Base-by-base conservation (phyloP, 1,140 invertebrate genomes). In the Bombus cullumanus region DNA sequence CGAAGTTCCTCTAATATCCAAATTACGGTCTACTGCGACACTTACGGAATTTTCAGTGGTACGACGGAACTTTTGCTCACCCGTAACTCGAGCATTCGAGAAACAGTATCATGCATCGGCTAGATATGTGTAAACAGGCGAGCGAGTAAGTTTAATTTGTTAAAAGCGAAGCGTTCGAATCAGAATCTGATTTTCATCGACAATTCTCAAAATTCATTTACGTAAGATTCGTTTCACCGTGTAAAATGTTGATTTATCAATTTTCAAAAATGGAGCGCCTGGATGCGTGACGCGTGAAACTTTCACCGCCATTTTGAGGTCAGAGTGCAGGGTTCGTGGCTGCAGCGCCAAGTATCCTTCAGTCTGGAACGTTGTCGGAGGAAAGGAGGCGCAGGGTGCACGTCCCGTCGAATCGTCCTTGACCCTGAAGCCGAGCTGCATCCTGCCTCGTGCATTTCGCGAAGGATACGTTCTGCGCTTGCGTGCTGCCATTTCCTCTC, bases 381-480 rank as follows among this genome's bases (percentile, higher is more conserved):
- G 31, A 87, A 81, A 88, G 86, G 80, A 85, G 81, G 39, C 57
- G 76, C 69, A 79, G 81, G 77, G 77, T 90, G 62, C 69, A 84
- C 75, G 83, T 83, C 88, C 82, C 39, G 66, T 77, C 85, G 91
- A 89, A 85, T 91, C 88, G 91, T 92, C 91, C 91, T 92, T 92
- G 91, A 92, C 91, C 91, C 90, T 90, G 86, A 90, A 87, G 86
- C 74, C 80, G 69, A 77, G 85, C 90, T 83, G 87, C 89, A 86
- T 89, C 84, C 89, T 85, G 87, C 78, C 86, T 86, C 83, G 81
- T 85, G 88, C 71, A 89, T 88, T 91, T 90, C 80, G 89, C 82
- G 57, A 88, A 92, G 91, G 88, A 92, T 88, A 69, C 72, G 85
- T 62, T 75, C 59, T 82, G 86, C 84, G 82, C 74, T 39, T 90